phyloP scores from a whole-genome alignment of 2,797 vertebrate species.

The Neoniphon sammara region DNA sequence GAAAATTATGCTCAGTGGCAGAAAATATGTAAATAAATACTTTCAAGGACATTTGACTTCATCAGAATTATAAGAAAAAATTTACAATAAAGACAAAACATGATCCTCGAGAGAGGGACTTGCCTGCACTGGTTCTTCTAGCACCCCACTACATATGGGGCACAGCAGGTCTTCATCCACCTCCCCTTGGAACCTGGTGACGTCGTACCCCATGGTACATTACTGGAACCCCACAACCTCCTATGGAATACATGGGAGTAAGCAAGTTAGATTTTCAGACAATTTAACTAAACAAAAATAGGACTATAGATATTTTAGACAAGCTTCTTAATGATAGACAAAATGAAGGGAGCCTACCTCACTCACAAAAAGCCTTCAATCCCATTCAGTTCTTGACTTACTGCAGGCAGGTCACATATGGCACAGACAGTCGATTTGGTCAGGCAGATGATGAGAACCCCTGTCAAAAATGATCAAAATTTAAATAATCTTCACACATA shows the following conservation, averaged over 20 bases:
- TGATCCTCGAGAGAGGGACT: slow-evolving; percentile 32
- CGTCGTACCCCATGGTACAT: slow-evolving; percentile 99
- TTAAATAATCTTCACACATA: neutral
- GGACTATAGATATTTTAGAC: neutral
- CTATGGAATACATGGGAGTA: slow-evolving; percentile 50
- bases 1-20: slow-evolving; percentile 7
- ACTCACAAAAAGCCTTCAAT: slow-evolving; percentile 76
- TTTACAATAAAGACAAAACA: rapidly evolving
- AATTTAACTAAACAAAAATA: neutral
- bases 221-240: slow-evolving; percentile 82
- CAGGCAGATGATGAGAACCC: slow-evolving; percentile 28
- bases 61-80: neutral
- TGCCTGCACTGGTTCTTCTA: slow-evolving; percentile 98
- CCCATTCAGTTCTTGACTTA: slow-evolving; percentile 72
- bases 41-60: neutral
- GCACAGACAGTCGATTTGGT: slow-evolving; percentile 26
- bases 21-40: neutral
- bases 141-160: slow-evolving; percentile 97
- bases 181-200: slow-evolving; percentile 97
- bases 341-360: slow-evolving; percentile 61
- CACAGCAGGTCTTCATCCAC: slow-evolving; percentile 99
- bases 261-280: neutral
- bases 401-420: slow-evolving; percentile 64
- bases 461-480: slow-evolving; percentile 21
- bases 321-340: neutral